These are phyloP conservation scores for Cherax quadricarinatus DNA, from an alignment of 1,140 invertebrate species.

Conservation along the genomic window DNA sequence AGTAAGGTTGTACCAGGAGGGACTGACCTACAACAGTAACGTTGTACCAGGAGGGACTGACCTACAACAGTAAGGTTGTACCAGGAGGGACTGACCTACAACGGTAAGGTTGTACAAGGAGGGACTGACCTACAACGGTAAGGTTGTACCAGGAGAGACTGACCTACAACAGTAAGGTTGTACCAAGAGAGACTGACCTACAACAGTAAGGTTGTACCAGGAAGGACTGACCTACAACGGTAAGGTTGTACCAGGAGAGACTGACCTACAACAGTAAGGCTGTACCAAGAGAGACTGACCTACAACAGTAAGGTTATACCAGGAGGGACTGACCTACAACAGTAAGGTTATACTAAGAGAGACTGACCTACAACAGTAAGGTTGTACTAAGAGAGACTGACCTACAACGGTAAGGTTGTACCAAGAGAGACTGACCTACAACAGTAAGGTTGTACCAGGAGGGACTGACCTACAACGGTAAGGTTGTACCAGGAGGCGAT, in stretches of 20 bases:
- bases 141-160: background rate
- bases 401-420: background rate
- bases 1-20: background rate
- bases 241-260: background rate
- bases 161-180: background rate
- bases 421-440: slow-evolving; percentile 14
- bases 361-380: background rate
- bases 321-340: background rate
- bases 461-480: slow-evolving; percentile 70
- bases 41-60: slow-evolving; percentile 45
- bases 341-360: background rate
- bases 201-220: background rate
- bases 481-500: slow-evolving; percentile 68
- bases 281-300: background rate
- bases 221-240: background rate
- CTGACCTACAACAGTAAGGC: background rate
- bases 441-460: slow-evolving; percentile 72
- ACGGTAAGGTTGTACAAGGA: background rate
- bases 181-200: background rate
- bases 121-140: background rate
- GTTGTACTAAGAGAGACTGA: background rate
- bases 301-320: background rate
- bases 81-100: background rate
- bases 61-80: background rate
- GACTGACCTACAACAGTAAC: slow-evolving; percentile 67